These are phyloP conservation scores for Streblospio benedicti DNA, from an alignment of 1,140 invertebrate genomes.

Conservation along the genomic window DNA sequence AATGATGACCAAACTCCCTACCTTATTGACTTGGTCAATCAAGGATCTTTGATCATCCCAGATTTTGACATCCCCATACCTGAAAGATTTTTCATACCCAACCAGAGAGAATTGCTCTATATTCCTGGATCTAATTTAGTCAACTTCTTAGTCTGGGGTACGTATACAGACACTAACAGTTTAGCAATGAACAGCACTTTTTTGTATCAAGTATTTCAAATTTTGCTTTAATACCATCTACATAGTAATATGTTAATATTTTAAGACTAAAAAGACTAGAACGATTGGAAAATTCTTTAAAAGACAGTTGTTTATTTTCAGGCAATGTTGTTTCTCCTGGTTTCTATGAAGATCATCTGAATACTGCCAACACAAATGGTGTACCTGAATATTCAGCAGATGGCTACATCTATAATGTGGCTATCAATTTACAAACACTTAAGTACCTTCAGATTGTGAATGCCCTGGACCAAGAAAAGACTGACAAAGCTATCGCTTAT, in stretches of 20 bases:
- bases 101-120: neutral
- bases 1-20: conserved; percentile 4
- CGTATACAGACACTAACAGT: too few relatives aligned
- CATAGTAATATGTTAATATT: neutral
- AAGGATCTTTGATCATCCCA: conserved; percentile 7
- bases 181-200: too few relatives aligned
- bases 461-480: neutral
- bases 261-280: neutral
- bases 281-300: too few relatives aligned
- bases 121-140: conserved; percentile 7
- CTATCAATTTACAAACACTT: conserved; percentile 12
- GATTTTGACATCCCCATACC: conserved; percentile 9
- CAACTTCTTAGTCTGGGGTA: neutral
- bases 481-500: conserved; percentile 3
- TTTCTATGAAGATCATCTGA: conserved; percentile 10
- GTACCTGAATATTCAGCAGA: conserved; percentile 8
- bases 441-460: conserved; percentile 3
- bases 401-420: conserved; percentile 12
- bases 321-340: conserved; percentile 17
- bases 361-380: neutral
- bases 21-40: conserved; percentile 9
- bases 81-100: neutral
- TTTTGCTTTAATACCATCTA: too few relatives aligned
- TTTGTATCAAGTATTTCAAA: too few relatives aligned
- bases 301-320: conserved; percentile 3